Evolutionary conservation across 2,113 vertebrate genomes (phyloP), one percentile per base, ranked within the genome.

Genomic region (Formicarius rufipectus): DNA sequence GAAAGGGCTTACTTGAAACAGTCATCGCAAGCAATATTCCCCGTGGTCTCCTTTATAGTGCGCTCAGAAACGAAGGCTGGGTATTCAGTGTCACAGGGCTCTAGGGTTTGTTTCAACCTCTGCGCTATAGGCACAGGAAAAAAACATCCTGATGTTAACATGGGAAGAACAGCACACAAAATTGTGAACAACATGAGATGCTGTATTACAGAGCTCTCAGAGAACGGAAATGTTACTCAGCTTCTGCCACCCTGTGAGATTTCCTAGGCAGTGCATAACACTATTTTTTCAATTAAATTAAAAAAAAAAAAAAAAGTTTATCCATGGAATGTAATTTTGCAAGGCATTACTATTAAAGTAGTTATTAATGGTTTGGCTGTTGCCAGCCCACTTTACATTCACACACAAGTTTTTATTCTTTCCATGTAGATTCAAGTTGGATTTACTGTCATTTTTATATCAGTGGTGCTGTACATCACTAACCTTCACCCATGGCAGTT

Each of bases 41-140:
- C 99, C 33, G 97, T 99, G 92, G 99, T 99, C 97, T 99, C 99
- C 97, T 99, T 99, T 98, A 99, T 99, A 96, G 99, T 99, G 93
- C 99, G 99, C 95, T 99, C 99, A 1, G 99, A 99, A 95, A 99
- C 98, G 85, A 99, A 99, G 25, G 99, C 99, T 50, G 99, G 99
- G 93, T 99, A 99, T 94, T 99, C 99, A 1, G 99, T 99, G 87
- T 99, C 99, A 93, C 99, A 99, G 40, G 99, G 99, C 93, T 99
- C 99, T 96, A 99, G 97, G 97, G 98, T 98, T 97, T 98, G 98
- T 62, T 99, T 99, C 92, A 98, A 94, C 95, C 99, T 98, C 98
- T 99, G 99, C 92, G 98, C 99, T 99, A 96, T 56, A 96, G 87
- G 96, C 42, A 97, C 55, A 64, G 35, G 33, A 68, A 87, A 88